Evolutionary conservation across 2,797 vertebrate species (phyloP), one percentile per base, ranked within the genome.

Genomic region (Chelon auratus): DNA sequence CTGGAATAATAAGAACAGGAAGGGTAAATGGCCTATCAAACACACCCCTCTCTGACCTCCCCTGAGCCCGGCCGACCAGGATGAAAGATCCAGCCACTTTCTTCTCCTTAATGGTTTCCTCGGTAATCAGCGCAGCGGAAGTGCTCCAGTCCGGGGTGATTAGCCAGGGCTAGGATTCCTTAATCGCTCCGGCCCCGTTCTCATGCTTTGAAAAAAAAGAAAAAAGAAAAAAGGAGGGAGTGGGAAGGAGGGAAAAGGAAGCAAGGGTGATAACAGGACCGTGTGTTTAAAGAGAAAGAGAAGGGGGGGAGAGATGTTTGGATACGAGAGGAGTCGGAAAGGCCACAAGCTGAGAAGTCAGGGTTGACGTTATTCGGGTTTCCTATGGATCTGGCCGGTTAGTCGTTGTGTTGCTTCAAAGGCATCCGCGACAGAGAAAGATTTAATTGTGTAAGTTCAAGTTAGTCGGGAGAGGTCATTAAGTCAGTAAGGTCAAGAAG

Each of bases 31-130:
- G 93, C 89, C 94, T 92, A 92, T 95, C 92, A 94, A 94, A 94
- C 93, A 90, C 95, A 94, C 94, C 94, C 92, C 93, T 91, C 85
- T 89, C 90, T 95, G 95, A 95, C 94, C 95, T 95, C 92, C 93
- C 91, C 92, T 94, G 94, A 94, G 93, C 93, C 91, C 82, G 86
- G 89, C 92, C 89, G 92, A 92, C 90, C 92, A 95, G 67, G 89
- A 96, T 96, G 94, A 96, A 96, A 97, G 95, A 95, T 95, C 92
- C 94, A 93, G 90, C 92, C 95, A 95, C 94, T 96, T 96, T 96
- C 92, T 95, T 95, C 93, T 95, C 64, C 83, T 93, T 95, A 96
- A 96, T 95, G 94, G 95, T 95, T 96, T 97, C 96, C 95, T 96
- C 91, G 85, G 94, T 95, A 96, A 97, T 97, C 95, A 96, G 93